These are phyloP conservation scores for Montipora efflorescens DNA, from an alignment of 64 coral and sea anemone species.

Conservation along the genomic window DNA sequence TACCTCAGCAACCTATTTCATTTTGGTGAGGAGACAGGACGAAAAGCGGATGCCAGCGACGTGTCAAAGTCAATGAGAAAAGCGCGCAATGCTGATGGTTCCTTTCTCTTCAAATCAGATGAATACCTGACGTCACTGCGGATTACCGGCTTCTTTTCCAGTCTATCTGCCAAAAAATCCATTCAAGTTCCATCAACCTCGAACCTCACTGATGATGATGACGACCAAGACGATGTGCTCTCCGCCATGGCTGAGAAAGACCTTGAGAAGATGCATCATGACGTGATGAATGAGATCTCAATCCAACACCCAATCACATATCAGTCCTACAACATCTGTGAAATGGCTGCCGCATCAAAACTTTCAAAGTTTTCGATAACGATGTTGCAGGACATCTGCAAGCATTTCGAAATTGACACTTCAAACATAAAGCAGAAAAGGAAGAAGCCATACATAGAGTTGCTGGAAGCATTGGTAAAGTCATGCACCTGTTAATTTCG, in stretches of 20 bases:
- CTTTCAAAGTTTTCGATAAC: conserved; percentile 52
- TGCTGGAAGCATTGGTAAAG: conserved; percentile 1
- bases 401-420: conserved; percentile 54
- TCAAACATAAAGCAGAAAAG: conserved; percentile 61
- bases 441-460: conserved; percentile 53
- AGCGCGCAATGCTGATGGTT: conserved; percentile 25
- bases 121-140: conserved; percentile 23
- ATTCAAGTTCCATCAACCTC: conserved; percentile 10
- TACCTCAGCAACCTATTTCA: conserved; percentile 15
- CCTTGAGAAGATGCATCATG: no score
- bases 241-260: no score
- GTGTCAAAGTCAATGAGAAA: conserved; percentile 21
- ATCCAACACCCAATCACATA: no score
- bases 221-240: no score
- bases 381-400: conserved; percentile 74
- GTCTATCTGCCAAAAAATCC: conserved; percentile 20
- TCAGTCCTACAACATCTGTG: neutral
- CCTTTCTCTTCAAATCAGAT: conserved; percentile 57
- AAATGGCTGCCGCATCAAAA: conserved; percentile 63
- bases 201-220: neutral
- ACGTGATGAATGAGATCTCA: no score
- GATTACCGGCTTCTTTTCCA: conserved; percentile 37
- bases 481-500: conserved; percentile 10
- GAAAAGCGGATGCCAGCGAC: conserved; percentile 15
- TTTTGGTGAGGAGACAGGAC: conserved; percentile 7